These are phyloP conservation scores for Rhodeus uyekii DNA, from an alignment of 2,797 vertebrate species.

Conservation along the genomic window DNA sequence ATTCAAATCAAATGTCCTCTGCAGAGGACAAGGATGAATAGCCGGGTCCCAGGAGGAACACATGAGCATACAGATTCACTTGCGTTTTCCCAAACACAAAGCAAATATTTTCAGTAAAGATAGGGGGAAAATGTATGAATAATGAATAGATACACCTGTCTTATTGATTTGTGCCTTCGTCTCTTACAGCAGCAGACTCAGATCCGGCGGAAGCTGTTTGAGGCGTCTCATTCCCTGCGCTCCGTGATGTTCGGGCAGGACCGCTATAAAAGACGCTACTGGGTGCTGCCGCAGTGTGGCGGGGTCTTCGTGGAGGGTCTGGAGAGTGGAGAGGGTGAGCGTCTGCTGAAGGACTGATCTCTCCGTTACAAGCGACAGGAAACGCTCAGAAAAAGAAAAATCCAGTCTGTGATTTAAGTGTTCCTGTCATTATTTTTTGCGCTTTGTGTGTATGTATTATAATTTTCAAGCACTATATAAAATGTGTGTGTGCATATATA, in stretches of 20 bases:
- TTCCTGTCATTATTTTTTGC: too few relatives aligned
- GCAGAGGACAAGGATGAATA: background rate
- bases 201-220: slow-evolving; percentile 89
- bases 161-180: background rate
- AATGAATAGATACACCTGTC: background rate
- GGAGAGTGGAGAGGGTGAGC: slow-evolving; percentile 86
- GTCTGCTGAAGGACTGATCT: too few relatives aligned
- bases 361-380: too few relatives aligned
- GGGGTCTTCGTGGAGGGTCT: slow-evolving; percentile 93
- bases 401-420: too few relatives aligned
- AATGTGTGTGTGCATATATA: too few relatives aligned
- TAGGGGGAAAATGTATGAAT: background rate
- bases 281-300: slow-evolving; percentile 92
- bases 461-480: too few relatives aligned
- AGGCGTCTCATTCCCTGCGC: slow-evolving; percentile 87
- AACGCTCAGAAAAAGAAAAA: too few relatives aligned
- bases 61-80: background rate
- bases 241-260: slow-evolving; percentile 94
- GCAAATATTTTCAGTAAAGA: background rate
- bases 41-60: background rate
- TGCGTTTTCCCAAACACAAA: background rate
- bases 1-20: slow-evolving; percentile 1
- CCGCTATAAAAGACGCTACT: slow-evolving; percentile 91
- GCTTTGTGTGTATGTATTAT: too few relatives aligned
- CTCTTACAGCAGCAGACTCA: slow-evolving; percentile 88